Percentiles rank a stretch among this genome's conserved stretches.
Evolutionary conservation across 2,797 vertebrate species (phyloP).

Genomic region (Sarcoramphus papa): DNA sequence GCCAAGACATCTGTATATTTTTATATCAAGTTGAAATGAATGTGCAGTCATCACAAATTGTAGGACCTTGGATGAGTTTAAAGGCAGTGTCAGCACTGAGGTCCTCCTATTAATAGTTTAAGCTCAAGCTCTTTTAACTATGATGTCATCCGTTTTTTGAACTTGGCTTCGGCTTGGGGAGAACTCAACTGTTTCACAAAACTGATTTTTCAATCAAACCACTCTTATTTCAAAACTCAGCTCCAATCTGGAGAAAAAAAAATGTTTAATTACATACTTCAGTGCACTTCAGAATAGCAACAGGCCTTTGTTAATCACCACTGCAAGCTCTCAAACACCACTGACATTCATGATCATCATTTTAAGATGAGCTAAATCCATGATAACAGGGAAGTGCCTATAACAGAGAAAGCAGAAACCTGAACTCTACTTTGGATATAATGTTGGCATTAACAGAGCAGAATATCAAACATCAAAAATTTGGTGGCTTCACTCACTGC

Average conservation of each 20-base stretch:
- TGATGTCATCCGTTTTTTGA: not conserved
- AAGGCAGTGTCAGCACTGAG: not conserved
- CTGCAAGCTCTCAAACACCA: slow-evolving; percentile 34
- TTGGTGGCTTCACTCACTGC: not conserved
- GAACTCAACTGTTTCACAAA: slow-evolving; percentile 25
- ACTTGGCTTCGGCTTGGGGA: not conserved
- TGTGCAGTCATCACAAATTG: not conserved
- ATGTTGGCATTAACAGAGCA: not conserved
- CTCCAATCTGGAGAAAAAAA: slow-evolving; percentile 14
- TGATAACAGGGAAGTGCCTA: not conserved
- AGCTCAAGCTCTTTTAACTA: not conserved
- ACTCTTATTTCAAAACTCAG: slow-evolving; percentile 35
- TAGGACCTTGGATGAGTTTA: not conserved
- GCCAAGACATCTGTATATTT: not conserved
- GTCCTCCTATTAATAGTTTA: not conserved
- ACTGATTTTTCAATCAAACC: slow-evolving; percentile 49
- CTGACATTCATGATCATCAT: slow-evolving; percentile 39
- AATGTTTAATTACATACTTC: slow-evolving; percentile 66
- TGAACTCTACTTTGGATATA: not conserved
- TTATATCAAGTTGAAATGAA: not conserved
- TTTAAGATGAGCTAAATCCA: slow-evolving; percentile 41
- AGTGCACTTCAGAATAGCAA: slow-evolving; percentile 60
- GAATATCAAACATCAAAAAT: not conserved
- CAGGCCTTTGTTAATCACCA: slow-evolving; percentile 52
- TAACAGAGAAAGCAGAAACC: not conserved